These are phyloP conservation scores for Laothoe populi DNA, from an alignment of 2,888 invertebrate genomes.

Conservation along the genomic window DNA sequence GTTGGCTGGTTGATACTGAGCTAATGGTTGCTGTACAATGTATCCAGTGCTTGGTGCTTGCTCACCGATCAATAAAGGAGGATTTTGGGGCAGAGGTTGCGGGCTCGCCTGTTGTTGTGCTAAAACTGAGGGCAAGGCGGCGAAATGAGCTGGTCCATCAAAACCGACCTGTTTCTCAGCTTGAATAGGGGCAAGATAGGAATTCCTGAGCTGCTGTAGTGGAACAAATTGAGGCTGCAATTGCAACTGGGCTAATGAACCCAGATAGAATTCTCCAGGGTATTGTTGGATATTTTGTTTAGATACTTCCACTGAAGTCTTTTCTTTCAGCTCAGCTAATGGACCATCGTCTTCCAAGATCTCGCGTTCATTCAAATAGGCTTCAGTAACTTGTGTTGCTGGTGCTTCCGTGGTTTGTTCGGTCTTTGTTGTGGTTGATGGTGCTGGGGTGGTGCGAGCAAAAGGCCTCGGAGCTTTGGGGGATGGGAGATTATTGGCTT, in stretches of 20 bases:
- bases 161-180: conserved; percentile 62
- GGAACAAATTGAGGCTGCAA: conserved; percentile 65
- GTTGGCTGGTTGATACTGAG: conserved; percentile 42
- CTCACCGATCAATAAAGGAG: conserved; percentile 53
- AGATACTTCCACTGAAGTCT: conserved; percentile 69
- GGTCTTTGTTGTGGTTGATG: conserved; percentile 44
- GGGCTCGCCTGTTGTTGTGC: conserved; percentile 63
- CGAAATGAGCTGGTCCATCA: conserved; percentile 68
- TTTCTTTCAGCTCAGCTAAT: conserved; percentile 49
- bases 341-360: conserved; percentile 47
- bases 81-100: conserved; percentile 49
- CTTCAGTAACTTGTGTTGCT: conserved; percentile 57
- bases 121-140: conserved; percentile 69
- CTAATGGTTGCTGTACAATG: conserved; percentile 42
- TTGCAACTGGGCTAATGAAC: conserved; percentile 67
- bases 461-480: conserved; percentile 64
- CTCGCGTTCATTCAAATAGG: conserved; percentile 64
- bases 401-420: conserved; percentile 55
- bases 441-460: conserved; percentile 51
- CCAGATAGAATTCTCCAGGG: conserved; percentile 70
- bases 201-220: conserved; percentile 60
- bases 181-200: conserved; percentile 57
- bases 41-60: conserved; percentile 39
- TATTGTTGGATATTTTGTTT: conserved; percentile 74
- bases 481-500: conserved; percentile 50